phyloP scores from a whole-genome alignment of 2,888 invertebrate genomes.

The Mechanitis messenoides region DNA sequence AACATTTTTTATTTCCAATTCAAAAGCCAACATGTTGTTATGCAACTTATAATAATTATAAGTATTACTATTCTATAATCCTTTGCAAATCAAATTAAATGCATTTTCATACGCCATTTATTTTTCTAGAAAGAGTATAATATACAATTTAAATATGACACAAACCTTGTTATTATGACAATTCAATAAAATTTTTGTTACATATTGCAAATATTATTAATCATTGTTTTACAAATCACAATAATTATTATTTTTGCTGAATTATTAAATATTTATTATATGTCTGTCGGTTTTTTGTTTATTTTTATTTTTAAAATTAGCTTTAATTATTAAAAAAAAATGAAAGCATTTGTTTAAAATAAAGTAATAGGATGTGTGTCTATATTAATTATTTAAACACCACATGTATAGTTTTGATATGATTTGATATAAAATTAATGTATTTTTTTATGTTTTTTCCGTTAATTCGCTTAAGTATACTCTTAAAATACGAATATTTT shows the following conservation, averaged over 20 bases:
- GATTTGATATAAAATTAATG: neutral
- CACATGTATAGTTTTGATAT: neutral
- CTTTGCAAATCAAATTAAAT: conserved; percentile 60
- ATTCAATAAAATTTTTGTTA: conserved; percentile 43
- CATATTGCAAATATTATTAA: no score
- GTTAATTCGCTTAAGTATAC: neutral
- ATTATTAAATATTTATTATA: no score
- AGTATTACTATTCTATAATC: conserved; percentile 34
- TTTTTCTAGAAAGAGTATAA: conserved; percentile 48
- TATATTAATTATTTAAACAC: no score
- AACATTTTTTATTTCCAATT: conserved; percentile 59
- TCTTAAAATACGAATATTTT: neutral
- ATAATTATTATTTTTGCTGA: no score
- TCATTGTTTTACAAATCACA: no score
- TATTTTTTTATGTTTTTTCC: neutral
- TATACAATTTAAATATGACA: conserved; percentile 70
- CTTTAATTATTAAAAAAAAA: no score
- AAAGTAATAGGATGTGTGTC: no score
- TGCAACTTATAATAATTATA: conserved; percentile 45
- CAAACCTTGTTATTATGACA: conserved; percentile 34
- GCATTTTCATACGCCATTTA: conserved; percentile 59
- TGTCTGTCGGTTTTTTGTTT: no score
- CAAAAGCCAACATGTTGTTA: conserved; percentile 71
- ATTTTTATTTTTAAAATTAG: no score
- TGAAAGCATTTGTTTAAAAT: no score